These are phyloP conservation scores for Styela plicata DNA, from an alignment of 23 tunicate species.

Conservation along the genomic window DNA sequence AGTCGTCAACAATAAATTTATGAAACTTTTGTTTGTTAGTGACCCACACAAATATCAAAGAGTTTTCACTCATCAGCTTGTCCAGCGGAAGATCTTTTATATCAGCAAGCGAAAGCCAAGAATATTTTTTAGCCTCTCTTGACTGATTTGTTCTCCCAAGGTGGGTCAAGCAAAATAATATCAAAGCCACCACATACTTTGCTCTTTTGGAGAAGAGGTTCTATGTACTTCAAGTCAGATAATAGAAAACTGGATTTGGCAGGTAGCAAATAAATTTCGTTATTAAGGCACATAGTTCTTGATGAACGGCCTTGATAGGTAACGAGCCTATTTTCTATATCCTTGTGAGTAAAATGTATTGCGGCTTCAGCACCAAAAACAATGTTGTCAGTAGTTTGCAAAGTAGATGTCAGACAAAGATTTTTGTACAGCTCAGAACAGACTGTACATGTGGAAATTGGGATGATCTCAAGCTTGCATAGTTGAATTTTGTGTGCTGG, in stretches of 20 bases:
- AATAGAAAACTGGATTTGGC: background rate
- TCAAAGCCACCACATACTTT: slow-evolving; percentile 34
- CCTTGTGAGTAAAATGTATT: background rate
- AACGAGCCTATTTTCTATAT: background rate
- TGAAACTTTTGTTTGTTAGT: slow-evolving; percentile 69
- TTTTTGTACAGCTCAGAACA: background rate
- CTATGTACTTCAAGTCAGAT: background rate
- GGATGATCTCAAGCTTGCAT: too few species aligned
- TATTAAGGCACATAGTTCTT: background rate
- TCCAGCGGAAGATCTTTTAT: slow-evolving; percentile 38
- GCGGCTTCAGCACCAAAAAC: background rate
- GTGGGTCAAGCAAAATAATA: slow-evolving; percentile 79
- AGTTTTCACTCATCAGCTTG: slow-evolving; percentile 20
- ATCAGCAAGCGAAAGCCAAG: slow-evolving; percentile 46
- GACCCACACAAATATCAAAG: slow-evolving; percentile 70
- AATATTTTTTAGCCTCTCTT: slow-evolving; percentile 69
- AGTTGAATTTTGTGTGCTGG: too few species aligned
- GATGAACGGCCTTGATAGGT: background rate
- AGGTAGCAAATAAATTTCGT: background rate
- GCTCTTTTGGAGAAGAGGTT: background rate
- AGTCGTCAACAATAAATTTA: slow-evolving; percentile 45
- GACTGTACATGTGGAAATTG: background rate
- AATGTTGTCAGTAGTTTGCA: background rate
- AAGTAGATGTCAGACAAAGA: background rate
- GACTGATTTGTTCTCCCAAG: slow-evolving; percentile 92